A percentile compares a stretch with the other conserved stretches of the same genome.
These are phyloP conservation scores for Troides oblongomaculatus DNA, from an alignment of 2,888 invertebrate species.

Conservation along the genomic window DNA sequence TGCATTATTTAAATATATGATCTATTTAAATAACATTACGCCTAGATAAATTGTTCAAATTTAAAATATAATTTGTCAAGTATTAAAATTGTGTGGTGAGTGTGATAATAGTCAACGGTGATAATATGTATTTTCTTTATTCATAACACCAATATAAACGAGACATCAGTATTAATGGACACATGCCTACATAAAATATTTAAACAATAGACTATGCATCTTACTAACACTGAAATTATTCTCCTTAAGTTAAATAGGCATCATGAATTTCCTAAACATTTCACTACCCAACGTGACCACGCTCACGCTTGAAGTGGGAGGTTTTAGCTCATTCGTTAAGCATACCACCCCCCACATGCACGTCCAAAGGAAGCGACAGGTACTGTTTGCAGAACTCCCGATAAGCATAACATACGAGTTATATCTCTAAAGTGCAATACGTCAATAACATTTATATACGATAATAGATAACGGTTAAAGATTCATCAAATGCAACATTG, in stretches of 20 bases:
- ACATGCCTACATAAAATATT: not conserved
- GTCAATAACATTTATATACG: no score
- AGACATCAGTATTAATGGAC: not conserved
- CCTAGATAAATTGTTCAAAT: slow-evolving; percentile 1
- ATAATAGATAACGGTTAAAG: no score
- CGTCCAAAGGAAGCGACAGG: no score
- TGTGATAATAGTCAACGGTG: not conserved
- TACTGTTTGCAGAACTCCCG: no score
- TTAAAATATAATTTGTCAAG: not conserved
- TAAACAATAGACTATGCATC: not conserved
- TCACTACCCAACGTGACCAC: not conserved
- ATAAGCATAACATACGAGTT: no score
- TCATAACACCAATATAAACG: not conserved
- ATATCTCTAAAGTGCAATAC: no score
- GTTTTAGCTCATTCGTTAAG: no score
- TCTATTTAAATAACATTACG: not conserved
- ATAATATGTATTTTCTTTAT: not conserved
- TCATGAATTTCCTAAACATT: not conserved
- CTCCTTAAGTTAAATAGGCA: not conserved
- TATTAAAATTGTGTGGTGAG: not conserved
- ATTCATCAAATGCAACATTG: no score
- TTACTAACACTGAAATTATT: not conserved
- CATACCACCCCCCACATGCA: no score
- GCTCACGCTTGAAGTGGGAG: no score
- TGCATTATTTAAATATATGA: not conserved